Percentiles rank a stretch among this genome's conserved stretches.
phyloP scores from a whole-genome alignment of 2,888 invertebrate species.

The Hirtodrosophila alboralis region DNA sequence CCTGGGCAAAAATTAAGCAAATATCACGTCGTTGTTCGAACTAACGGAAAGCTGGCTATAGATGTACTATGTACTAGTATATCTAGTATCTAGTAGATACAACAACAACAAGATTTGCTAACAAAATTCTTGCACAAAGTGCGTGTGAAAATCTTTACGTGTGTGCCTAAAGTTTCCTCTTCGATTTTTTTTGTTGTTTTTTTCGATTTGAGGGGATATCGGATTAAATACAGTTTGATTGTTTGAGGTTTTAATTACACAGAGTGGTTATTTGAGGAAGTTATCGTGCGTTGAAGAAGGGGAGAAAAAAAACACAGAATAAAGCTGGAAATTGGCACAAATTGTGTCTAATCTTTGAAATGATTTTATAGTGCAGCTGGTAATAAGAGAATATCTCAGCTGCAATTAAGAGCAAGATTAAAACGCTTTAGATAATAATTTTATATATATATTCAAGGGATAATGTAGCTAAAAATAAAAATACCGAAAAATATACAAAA shows the following conservation, averaged over 20 bases:
- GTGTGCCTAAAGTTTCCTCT: conserved; percentile 48
- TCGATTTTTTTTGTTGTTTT: conserved; percentile 7
- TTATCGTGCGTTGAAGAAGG: conserved; percentile 16
- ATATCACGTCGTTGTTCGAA: conserved; percentile 63
- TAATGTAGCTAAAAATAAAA: no score
- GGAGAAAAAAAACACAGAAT: conserved; percentile 24
- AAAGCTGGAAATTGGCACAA: conserved; percentile 58
- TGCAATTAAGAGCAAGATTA: background rate
- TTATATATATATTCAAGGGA: no score
- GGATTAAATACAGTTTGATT: conserved; percentile 49
- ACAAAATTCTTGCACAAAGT: conserved; percentile 57
- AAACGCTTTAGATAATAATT: background rate
- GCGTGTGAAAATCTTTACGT: conserved; percentile 66
- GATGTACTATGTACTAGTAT: conserved; percentile 9
- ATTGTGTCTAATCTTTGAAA: conserved; percentile 50
- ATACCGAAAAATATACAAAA: no score
- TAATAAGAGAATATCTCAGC: background rate
- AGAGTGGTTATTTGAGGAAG: conserved; percentile 60
- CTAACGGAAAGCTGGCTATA: conserved; percentile 33
- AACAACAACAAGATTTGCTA: conserved; percentile 24
- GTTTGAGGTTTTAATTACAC: conserved; percentile 71
- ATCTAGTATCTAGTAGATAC: conserved; percentile 32
- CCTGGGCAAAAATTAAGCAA: conserved; percentile 70
- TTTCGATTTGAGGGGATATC: conserved; percentile 9
- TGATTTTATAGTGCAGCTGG: conserved; percentile 18